Percentiles rank a stretch among this genome's conserved stretches.
phyloP scores from a whole-genome alignment of 2,888 invertebrate genomes.

The Pristionchus exspectatus region DNA sequence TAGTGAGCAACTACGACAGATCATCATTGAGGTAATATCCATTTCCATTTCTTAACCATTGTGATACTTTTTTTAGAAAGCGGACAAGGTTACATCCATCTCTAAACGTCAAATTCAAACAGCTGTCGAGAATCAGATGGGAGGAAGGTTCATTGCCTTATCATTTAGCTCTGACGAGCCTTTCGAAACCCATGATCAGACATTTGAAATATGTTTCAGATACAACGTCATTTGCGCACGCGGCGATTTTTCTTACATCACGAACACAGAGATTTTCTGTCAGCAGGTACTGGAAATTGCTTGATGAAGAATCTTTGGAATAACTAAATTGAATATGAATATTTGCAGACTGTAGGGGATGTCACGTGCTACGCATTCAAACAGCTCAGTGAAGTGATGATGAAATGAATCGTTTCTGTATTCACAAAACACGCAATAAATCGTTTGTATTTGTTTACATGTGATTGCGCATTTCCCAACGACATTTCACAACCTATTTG shows the following conservation, averaged over 20 bases:
- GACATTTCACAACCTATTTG: background rate
- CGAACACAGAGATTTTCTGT: conserved; percentile 64
- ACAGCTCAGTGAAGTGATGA: conserved; percentile 49
- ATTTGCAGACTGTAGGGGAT: conserved; percentile 54
- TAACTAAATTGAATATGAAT: background rate
- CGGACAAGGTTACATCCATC: conserved; percentile 40
- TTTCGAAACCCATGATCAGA: background rate
- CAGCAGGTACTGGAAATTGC: conserved; percentile 55
- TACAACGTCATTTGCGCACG: conserved; percentile 59
- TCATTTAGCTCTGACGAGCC: background rate
- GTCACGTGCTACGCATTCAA: conserved; percentile 56
- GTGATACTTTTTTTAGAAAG: conserved; percentile 21
- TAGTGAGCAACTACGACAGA: conserved; percentile 49
- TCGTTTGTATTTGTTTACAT: background rate
- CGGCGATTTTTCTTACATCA: conserved; percentile 66
- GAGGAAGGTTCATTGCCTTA: conserved; percentile 36
- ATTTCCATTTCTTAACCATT: background rate
- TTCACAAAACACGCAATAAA: background rate
- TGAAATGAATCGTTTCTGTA: background rate
- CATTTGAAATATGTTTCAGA: background rate
- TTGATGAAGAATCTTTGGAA: background rate
- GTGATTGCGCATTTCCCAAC: background rate
- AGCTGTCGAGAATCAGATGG: conserved; percentile 39
- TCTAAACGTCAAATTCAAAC: conserved; percentile 49
- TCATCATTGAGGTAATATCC: conserved; percentile 36